Base-by-base conservation (phyloP, 1,140 invertebrate genomes). In the Drosophila parabipectinata region DNA sequence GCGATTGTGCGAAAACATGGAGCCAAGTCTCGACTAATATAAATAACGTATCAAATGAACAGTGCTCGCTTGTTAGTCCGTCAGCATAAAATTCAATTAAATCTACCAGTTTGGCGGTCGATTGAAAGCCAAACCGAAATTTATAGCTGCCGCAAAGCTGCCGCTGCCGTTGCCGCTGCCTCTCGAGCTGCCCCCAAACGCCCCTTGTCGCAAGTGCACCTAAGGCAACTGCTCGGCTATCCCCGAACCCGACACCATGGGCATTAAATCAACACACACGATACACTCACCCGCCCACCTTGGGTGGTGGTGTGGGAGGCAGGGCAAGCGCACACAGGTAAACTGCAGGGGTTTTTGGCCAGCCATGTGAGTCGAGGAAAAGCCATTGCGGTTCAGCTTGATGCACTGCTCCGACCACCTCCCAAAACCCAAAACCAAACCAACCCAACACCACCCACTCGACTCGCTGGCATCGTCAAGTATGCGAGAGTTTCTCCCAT, bases 41-140 rank as follows among this genome's bases (percentile, higher is more conserved):
- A 87, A 85, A 87, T 67, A 71, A 18, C 21, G 21, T 6, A 39
- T 32, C 28, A 39, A 63, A 64, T 39, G 63, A 63, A 58, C 45
- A 76, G 39, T 9, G 15, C 18, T 15, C 21, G 44, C 56, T 37
- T 37, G 34, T 8, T 18, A 15, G 34, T 67, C 26, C 34, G 75
- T 68, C 80, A 84, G 74, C 77, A 69, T 45, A 72, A 83, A 72
- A 72, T 82, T 62, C 66, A 72, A 79, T 82, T 59, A 66, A 76
- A 76, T 61, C 72, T 41, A 51, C 48, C 63, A 59, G 30, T 69
- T 87, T 66, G 63, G 60, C 67, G 79, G 79, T 83, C 75, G 67
- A 69, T 79, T 87, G 78, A 82, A 87, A 87, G 82, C 62, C 82
- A 82, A 79, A 73, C 79, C 72, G 48, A 72, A 83, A 87, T 83